Evolutionary conservation across 2,113 vertebrate species (phyloP).

Genomic region (Daubentonia madagascariensis): DNA sequence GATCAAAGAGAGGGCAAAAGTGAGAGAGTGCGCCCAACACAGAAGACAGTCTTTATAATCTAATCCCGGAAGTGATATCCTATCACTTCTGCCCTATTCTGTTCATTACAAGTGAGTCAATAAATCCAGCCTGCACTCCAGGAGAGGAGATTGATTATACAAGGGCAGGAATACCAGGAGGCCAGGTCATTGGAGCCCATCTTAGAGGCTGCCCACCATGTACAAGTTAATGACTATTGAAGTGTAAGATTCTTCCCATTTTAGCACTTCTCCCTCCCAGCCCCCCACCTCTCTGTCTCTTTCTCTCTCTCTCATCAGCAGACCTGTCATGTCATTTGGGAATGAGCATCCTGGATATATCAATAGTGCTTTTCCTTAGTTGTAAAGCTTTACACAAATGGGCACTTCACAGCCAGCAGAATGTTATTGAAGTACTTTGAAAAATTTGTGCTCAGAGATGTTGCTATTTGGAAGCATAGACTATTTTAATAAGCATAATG

Average conservation of each 20-base stretch:
- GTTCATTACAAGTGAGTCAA: not conserved
- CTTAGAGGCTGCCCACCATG: not conserved
- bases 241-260: not conserved
- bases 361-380: conserved; percentile 11
- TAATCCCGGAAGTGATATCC: not conserved
- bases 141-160: not conserved
- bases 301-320: not conserved
- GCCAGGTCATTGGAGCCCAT: not conserved
- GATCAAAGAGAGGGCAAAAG: not conserved
- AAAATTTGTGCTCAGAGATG: not conserved
- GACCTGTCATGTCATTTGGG: not conserved
- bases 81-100: conserved; percentile 11
- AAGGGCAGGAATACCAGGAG: not conserved
- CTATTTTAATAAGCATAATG: conserved; percentile 45
- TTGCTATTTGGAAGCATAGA: conserved; percentile 21
- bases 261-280: not conserved
- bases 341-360: conserved; percentile 5
- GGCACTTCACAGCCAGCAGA: not conserved
- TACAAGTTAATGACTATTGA: not conserved
- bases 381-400: not conserved
- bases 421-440: conserved; percentile 16
- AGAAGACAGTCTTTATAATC: not conserved
- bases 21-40: not conserved
- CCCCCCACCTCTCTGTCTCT: not conserved
- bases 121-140: not conserved